Percentiles rank a stretch among this genome's conserved stretches.
phyloP scores from a whole-genome alignment of 2,888 invertebrate genomes.

The Orthonevra nobilis region DNA sequence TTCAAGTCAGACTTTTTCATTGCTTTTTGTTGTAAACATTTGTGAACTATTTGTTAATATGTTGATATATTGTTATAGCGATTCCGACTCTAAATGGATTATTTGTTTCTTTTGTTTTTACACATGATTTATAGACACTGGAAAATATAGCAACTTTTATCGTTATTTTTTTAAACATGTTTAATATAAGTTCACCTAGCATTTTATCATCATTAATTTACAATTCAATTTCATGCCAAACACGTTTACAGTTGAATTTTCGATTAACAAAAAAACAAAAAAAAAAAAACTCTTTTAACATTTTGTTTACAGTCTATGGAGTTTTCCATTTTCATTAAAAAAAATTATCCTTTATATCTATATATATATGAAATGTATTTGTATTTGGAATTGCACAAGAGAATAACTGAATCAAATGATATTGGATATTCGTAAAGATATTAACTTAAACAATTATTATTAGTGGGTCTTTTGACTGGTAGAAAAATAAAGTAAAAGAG shows the following conservation, averaged over 20 bases:
- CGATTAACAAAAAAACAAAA: too few relatives aligned
- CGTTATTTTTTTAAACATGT: background rate
- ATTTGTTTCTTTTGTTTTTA: too few relatives aligned
- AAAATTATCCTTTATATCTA: slow-evolving; percentile 56
- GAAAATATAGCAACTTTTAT: too few relatives aligned
- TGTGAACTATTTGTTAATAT: slow-evolving; percentile 43
- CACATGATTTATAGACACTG: slow-evolving; percentile 43
- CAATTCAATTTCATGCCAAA: too few relatives aligned
- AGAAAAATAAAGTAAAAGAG: slow-evolving; percentile 35
- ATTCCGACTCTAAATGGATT: too few relatives aligned
- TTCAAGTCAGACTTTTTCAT: slow-evolving; percentile 65
- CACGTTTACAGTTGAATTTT: too few relatives aligned
- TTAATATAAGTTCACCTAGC: background rate
- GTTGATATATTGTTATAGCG: slow-evolving; percentile 35
- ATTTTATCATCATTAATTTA: background rate
- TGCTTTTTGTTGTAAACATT: slow-evolving; percentile 65
- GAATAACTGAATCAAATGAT: slow-evolving; percentile 9
- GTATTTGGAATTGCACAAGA: slow-evolving; percentile 31
- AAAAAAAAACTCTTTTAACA: too few relatives aligned
- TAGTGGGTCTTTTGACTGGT: slow-evolving; percentile 60
- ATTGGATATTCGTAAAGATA: slow-evolving; percentile 19
- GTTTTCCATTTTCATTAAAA: slow-evolving; percentile 73
- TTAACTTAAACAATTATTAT: slow-evolving; percentile 27
- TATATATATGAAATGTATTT: slow-evolving; percentile 47
- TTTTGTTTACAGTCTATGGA: slow-evolving; percentile 51